These are phyloP conservation scores for Hybognathus amarus DNA, from an alignment of 2,797 vertebrate species.

Conservation along the genomic window DNA sequence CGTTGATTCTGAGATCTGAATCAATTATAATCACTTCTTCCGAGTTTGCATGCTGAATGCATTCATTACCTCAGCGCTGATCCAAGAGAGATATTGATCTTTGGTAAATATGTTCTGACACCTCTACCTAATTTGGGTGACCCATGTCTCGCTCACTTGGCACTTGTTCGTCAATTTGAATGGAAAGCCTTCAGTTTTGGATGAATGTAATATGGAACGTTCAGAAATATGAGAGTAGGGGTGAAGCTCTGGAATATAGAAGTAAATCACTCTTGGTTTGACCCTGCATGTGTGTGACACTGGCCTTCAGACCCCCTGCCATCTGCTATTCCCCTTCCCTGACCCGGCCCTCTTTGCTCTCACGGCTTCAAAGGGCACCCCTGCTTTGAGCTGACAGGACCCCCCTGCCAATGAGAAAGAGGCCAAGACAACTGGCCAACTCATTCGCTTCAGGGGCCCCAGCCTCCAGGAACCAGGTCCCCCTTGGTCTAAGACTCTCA, in stretches of 20 bases:
- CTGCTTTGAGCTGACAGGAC: constrained; percentile 67
- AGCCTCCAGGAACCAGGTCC: not conserved
- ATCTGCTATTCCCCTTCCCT: constrained; percentile 69
- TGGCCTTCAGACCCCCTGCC: constrained; percentile 55
- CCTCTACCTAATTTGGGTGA: constrained; percentile 39
- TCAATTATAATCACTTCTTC: constrained; percentile 27
- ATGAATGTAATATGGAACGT: constrained; percentile 43
- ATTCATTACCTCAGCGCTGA: constrained; percentile 10
- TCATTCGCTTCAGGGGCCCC: constrained; percentile 34
- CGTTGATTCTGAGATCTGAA: constrained; percentile 13
- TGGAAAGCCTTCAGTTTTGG: constrained; percentile 35
- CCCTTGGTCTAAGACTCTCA: constrained; percentile 11
- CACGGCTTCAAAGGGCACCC: constrained; percentile 68
- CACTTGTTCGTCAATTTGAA: not conserved
- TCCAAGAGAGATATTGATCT: constrained; percentile 10
- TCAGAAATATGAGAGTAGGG: constrained; percentile 66
- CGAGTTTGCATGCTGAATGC: constrained; percentile 2
- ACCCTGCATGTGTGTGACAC: constrained; percentile 64
- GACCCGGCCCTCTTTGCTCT: constrained; percentile 66
- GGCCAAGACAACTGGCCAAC: constrained; percentile 50
- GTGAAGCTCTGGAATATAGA: constrained; percentile 66
- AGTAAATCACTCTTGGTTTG: constrained; percentile 67
- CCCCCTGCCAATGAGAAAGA: constrained; percentile 62
- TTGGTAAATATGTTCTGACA: constrained; percentile 35
- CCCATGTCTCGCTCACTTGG: not conserved